Evolutionary conservation across 2,113 vertebrate species (phyloP), one percentile per base, ranked within the genome.

Genomic region (Gracilinanus agilis): DNA sequence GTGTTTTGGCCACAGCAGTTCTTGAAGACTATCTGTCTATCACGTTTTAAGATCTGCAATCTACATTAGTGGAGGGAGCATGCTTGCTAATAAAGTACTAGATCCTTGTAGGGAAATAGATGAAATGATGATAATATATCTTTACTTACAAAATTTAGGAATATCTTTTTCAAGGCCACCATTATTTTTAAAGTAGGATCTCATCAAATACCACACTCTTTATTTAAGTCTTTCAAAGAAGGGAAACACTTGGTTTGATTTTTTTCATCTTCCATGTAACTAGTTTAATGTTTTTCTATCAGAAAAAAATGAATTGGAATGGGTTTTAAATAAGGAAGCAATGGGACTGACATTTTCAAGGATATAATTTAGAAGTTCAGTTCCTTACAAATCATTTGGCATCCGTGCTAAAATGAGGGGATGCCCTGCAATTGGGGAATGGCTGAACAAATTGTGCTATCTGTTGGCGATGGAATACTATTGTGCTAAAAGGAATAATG

Each of bases 171-270:
- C 34, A 54, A 54, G 88, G 44, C 67, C 90, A 95, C 12, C 75
- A 49, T 49, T 49, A 49, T 75, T 34, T 91, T 90, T 94, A 90
- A 40, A 13, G 89, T 67, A 3, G 90, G 23, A 4, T 90, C 90
- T 92, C 54, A 27, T 88, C 90, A 89, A 83, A 83, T 53, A 91
- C 3, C 89, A 95, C 94, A n/a, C 90, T 92, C 90, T 97, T 95
- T 97, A 96, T 97, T 97, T 97, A 94, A 95, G 95, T 93, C 91
- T 67, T 97, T 96, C 97, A 96, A 97, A 93, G 95, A 96, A 97
- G 96, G 96, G 96, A 97, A 94, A 96, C 96, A 97, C 34, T 96
- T 27, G 5, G 94, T 96, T 96, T 90, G 49, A 3, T 96, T 97
- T 97, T 95, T 96, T 92, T 96, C 97, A 94, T 93, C 95, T 94